Conservation (phyloP, 64 coral and sea anemone genomes). For the Actinia equina region DNA sequence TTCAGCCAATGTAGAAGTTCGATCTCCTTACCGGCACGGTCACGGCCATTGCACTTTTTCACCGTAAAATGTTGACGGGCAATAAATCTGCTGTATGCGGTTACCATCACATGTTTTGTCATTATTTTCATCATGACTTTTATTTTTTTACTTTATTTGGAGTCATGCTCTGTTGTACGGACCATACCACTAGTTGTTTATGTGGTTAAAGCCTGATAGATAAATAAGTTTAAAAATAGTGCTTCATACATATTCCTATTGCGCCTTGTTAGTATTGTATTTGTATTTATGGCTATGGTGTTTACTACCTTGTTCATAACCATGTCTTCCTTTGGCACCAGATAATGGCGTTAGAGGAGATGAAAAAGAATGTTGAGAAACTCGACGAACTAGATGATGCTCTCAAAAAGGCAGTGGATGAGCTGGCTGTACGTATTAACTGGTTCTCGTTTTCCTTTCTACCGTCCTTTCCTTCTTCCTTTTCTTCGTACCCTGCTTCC, state of each 20-base stretch:
- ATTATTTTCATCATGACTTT: not conserved
- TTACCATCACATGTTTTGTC: not conserved
- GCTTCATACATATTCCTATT: no score
- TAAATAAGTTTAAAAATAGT: no score
- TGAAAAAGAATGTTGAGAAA: constrained; percentile 99
- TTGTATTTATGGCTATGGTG: not conserved
- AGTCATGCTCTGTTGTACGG: no score
- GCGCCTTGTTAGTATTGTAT: no score
- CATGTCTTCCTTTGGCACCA: constrained; percentile 21
- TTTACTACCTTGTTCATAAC: not conserved
- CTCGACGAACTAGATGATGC: constrained; percentile 89
- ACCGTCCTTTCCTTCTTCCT: not conserved
- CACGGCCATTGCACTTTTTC: no score
- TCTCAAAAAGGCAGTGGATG: constrained; percentile 65
- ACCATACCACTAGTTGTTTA: no score
- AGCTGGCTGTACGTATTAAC: constrained; percentile 65
- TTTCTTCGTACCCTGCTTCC: not conserved
- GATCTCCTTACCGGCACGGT: no score
- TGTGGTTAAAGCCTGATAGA: no score
- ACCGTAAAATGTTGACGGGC: not conserved
- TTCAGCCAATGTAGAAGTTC: no score
- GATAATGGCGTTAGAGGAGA: constrained; percentile 98
- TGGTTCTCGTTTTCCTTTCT: not conserved
- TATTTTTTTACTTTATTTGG: not conserved
- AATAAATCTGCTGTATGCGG: not conserved